These are phyloP conservation scores for Melieria picta DNA, from an alignment of 2,888 invertebrate species.

Conservation along the genomic window DNA sequence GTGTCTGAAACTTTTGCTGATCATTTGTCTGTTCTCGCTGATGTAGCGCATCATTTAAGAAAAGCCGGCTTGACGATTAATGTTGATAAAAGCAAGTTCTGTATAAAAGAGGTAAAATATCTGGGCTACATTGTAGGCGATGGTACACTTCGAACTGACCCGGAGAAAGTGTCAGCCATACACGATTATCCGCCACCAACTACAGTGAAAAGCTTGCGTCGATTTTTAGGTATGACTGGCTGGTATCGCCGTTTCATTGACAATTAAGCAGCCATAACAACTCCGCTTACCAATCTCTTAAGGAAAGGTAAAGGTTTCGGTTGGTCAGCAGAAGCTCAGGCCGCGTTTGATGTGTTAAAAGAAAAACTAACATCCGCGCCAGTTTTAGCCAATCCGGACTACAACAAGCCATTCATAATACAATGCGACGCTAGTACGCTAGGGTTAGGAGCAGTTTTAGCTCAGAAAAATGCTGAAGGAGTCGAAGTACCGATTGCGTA, in stretches of 20 bases:
- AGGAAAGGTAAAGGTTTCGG: constrained; percentile 6
- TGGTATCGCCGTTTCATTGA: background rate
- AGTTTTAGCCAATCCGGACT: constrained; percentile 1
- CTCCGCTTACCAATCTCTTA: constrained; percentile 17
- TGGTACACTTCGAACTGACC: constrained; percentile 19
- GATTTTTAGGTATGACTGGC: constrained; percentile 29
- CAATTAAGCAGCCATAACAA: constrained; percentile 17
- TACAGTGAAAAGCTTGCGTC: background rate
- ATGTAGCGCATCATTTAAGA: constrained; percentile 4
- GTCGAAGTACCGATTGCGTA: constrained; percentile 4
- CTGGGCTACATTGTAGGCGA: constrained; percentile 25
- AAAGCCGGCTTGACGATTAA: constrained; percentile 25
- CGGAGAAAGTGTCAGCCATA: constrained; percentile 14
- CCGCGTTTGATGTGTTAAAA: background rate
- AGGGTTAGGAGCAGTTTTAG: constrained; percentile 12
- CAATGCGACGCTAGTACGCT: constrained; percentile 12
- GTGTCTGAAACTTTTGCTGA: background rate
- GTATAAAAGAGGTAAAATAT: constrained; percentile 14
- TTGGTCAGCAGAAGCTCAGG: background rate
- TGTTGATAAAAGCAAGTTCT: constrained; percentile 8
- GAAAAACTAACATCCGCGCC: background rate
- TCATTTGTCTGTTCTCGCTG: background rate
- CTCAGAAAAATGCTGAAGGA: background rate
- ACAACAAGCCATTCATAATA: background rate
- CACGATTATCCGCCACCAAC: background rate